Conservation (phyloP, 92 coral and sea anemone species). For the Siderastrea siderea region DNA sequence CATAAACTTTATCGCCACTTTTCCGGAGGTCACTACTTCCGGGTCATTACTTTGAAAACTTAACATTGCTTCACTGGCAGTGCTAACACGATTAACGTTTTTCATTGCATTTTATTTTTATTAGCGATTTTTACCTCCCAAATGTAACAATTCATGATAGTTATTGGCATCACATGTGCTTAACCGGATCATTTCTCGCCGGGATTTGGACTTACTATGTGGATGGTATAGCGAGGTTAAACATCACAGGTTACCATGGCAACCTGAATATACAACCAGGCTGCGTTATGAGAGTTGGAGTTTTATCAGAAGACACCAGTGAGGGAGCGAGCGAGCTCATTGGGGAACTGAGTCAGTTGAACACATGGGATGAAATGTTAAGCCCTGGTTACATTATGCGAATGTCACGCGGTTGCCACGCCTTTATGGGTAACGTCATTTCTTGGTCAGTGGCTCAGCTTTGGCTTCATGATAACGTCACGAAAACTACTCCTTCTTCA, state of each 20-base stretch:
- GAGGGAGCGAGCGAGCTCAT: neutral
- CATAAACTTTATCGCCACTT: too few relatives aligned
- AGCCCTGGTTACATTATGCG: neutral
- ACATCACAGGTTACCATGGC: neutral
- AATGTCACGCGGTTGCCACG: conserved; percentile 7
- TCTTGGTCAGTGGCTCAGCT: conserved; percentile 35
- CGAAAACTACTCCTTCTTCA: conserved; percentile 10
- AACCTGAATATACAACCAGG: neutral
- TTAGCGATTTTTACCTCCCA: neutral
- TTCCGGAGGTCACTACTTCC: too few relatives aligned
- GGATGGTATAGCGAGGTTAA: neutral
- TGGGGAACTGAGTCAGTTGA: conserved; percentile 9
- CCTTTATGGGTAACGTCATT: neutral
- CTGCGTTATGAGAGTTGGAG: conserved; percentile 12
- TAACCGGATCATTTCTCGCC: neutral
- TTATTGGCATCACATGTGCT: conserved; percentile 24
- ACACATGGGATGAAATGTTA: neutral
- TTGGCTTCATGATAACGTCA: conserved; percentile 31
- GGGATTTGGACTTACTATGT: neutral
- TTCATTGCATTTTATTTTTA: neutral
- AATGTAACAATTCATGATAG: neutral
- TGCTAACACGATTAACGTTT: too few relatives aligned
- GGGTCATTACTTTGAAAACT: too few relatives aligned
- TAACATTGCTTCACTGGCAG: too few relatives aligned
- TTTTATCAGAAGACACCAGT: neutral